These are phyloP conservation scores for Meiosimyza decipiens DNA, from an alignment of 2,888 invertebrate genomes.

Conservation along the genomic window DNA sequence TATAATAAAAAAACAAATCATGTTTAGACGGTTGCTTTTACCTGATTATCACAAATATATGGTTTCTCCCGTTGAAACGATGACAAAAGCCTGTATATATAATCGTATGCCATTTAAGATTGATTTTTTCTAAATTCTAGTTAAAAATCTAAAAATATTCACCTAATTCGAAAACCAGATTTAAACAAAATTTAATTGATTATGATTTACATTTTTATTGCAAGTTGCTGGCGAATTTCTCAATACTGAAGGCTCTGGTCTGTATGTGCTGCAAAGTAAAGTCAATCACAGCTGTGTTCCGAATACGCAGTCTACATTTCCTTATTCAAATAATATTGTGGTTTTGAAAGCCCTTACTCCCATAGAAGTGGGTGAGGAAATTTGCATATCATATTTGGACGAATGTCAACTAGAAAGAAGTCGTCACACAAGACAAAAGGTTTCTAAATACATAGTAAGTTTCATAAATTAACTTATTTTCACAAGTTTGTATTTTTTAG, in stretches of 20 bases:
- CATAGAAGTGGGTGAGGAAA: constrained; percentile 86
- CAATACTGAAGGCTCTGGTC: constrained; percentile 92
- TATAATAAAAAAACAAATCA: too few species aligned
- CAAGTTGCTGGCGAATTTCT: constrained; percentile 74
- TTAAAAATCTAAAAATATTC: neutral
- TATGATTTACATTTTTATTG: neutral
- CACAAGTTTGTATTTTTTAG: constrained; percentile 52
- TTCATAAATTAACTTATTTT: neutral
- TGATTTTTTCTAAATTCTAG: neutral
- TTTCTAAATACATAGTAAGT: constrained; percentile 52
- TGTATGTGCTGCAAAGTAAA: constrained; percentile 87
- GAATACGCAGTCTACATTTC: constrained; percentile 87
- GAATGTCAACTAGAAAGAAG: constrained; percentile 84
- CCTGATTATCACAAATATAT: too few species aligned
- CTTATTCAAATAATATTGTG: constrained; percentile 82
- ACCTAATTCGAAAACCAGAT: too few species aligned
- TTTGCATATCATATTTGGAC: constrained; percentile 90
- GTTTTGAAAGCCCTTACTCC: constrained; percentile 77
- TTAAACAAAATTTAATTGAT: neutral
- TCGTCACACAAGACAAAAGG: constrained; percentile 87
- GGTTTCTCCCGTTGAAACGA: too few species aligned
- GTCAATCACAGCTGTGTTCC: constrained; percentile 94
- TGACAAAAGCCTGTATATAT: too few species aligned
- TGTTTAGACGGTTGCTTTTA: too few species aligned
- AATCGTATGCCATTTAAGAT: neutral